These are phyloP conservation scores for Physeter macrocephalus DNA, from an alignment of 2,113 vertebrate species.

Conservation along the genomic window DNA sequence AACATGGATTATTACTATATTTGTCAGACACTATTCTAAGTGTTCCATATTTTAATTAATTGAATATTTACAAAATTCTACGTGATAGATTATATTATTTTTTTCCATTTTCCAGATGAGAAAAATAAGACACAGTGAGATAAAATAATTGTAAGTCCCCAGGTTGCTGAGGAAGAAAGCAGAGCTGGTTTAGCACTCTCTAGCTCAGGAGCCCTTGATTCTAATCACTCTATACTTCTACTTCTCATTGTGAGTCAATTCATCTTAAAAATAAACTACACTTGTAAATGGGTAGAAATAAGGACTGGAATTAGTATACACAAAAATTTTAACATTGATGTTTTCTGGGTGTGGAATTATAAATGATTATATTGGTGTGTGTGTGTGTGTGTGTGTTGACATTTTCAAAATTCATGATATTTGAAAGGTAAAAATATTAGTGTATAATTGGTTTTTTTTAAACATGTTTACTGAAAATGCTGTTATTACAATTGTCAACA, in stretches of 20 bases:
- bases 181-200: not conserved
- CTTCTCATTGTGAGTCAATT: not conserved
- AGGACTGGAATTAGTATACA: not conserved
- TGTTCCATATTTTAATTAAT: not conserved
- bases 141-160: not conserved
- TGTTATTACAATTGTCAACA: not conserved
- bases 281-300: not conserved
- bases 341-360: not conserved
- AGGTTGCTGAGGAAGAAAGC: not conserved
- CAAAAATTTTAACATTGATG: not conserved
- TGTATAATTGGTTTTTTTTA: not conserved
- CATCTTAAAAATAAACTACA: not conserved
- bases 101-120: not conserved
- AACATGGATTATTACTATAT: not conserved
- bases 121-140: not conserved
- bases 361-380: not conserved
- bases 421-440: not conserved
- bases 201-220: not conserved
- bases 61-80: not conserved
- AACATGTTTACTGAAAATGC: not conserved
- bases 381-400: not conserved
- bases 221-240: not conserved
- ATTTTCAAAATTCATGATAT: not conserved
- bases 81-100: not conserved
- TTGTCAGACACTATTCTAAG: not conserved